Evolutionary conservation across 23 tunicate species (phyloP).

Genomic region (Phallusia fumigata): DNA sequence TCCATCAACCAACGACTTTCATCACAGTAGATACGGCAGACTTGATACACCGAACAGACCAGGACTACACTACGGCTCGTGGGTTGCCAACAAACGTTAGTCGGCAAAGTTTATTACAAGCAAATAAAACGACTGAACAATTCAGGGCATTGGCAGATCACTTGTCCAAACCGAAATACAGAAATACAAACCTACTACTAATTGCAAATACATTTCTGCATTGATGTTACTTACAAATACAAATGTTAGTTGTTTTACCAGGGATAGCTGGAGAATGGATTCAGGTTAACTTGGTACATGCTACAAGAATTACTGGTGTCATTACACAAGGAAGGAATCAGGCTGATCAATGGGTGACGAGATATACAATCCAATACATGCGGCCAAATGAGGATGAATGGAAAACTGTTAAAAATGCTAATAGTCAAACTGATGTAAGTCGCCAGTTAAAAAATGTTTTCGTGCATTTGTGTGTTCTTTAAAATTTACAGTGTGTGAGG

Average conservation of each 20-base stretch:
- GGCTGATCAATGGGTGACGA: background rate
- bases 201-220: no score
- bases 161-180: background rate
- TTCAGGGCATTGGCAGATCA: no score
- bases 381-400: background rate
- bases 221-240: no score
- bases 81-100: background rate
- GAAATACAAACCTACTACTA: no score
- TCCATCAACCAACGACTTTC: background rate
- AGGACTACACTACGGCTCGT: background rate
- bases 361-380: background rate
- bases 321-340: slow-evolving; percentile 3
- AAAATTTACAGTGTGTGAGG: no score
- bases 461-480: no score
- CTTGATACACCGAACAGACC: background rate
- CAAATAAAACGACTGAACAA: no score
- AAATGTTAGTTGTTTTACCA: background rate
- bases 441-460: background rate
- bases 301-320: background rate
- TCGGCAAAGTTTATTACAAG: background rate
- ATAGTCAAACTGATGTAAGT: background rate
- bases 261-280: background rate
- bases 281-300: background rate
- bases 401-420: background rate
- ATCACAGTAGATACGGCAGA: background rate